phyloP scores from a whole-genome alignment of 2,888 invertebrate species.

The Psylliodes chrysocephalus region DNA sequence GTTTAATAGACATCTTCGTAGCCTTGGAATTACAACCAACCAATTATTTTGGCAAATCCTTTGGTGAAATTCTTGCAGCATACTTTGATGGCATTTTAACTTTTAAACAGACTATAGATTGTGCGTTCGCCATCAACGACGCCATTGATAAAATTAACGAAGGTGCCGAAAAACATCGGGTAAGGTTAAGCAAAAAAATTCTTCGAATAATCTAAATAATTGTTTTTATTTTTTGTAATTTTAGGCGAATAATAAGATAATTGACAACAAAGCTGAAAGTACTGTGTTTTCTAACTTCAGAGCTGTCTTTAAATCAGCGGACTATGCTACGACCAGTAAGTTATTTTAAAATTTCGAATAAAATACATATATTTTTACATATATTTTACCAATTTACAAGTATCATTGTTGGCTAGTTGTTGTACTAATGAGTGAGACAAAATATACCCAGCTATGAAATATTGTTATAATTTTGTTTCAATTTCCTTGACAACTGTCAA shows the following conservation, averaged over 20 bases:
- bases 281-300: conserved; percentile 14
- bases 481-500: too few relatives aligned
- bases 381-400: too few relatives aligned
- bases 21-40: conserved; percentile 60
- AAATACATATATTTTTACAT: too few relatives aligned
- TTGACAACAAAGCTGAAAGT: not conserved
- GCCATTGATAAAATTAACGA: conserved; percentile 23
- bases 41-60: conserved; percentile 74
- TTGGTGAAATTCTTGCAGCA: conserved; percentile 90
- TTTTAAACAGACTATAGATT: conserved; percentile 81
- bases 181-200: too few relatives aligned
- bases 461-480: too few relatives aligned
- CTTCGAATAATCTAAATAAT: too few relatives aligned
- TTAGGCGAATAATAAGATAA: not conserved
- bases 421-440: too few relatives aligned
- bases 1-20: conserved; percentile 65
- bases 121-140: conserved; percentile 66
- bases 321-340: conserved; percentile 5
- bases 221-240: not conserved
- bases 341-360: not conserved
- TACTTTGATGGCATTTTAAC: conserved; percentile 91
- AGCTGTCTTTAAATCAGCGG: conserved; percentile 3
- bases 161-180: conserved; percentile 1
- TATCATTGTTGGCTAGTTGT: too few relatives aligned
- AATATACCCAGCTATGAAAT: too few relatives aligned